Conservation (phyloP, 2,888 invertebrate genomes). For the Polyommatus icarus region DNA sequence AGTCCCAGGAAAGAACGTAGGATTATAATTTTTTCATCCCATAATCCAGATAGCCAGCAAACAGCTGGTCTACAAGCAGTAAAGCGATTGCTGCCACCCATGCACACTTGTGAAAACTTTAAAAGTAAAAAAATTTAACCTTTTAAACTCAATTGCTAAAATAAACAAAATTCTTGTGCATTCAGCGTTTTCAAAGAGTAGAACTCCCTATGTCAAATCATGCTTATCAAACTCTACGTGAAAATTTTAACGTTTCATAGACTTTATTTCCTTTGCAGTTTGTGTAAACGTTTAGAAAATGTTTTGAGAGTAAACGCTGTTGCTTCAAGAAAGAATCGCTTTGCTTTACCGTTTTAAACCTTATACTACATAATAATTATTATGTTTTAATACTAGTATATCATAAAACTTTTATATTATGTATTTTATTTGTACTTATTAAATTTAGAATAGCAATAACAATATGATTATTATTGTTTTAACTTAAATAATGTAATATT, state of each 20-base stretch:
- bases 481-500: too few relatives aligned
- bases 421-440: not conserved
- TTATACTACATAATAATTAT: not conserved
- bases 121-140: not conserved
- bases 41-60: too few relatives aligned
- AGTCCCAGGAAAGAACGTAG: too few relatives aligned
- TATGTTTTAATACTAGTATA: too few relatives aligned
- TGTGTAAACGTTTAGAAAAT: constrained; percentile 27
- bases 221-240: not conserved
- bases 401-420: too few relatives aligned
- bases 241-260: not conserved
- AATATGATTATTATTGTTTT: too few relatives aligned
- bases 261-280: constrained; percentile 8
- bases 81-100: too few relatives aligned
- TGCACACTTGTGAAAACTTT: not conserved
- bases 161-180: not conserved
- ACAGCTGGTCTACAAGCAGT: too few relatives aligned
- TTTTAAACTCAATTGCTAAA: not conserved
- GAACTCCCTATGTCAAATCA: not conserved
- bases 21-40: too few relatives aligned
- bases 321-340: not conserved
- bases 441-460: too few relatives aligned
- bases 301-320: constrained; percentile 1
- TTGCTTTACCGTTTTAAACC: not conserved
- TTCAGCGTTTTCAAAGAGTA: not conserved